Conservation (phyloP, 2,888 invertebrate genomes). For the Lingula anatina region DNA sequence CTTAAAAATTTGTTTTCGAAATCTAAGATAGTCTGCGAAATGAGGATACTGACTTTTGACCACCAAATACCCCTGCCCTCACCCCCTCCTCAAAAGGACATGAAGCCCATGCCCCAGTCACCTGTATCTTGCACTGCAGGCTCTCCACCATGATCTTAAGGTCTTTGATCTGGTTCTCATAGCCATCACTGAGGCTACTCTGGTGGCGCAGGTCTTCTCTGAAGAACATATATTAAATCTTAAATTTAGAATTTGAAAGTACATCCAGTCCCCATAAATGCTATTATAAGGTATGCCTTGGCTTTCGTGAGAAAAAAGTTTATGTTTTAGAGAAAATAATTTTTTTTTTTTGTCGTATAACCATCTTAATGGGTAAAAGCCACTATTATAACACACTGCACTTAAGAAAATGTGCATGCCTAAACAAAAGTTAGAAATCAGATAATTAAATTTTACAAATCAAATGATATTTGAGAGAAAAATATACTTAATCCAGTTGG, state of each 20-base stretch:
- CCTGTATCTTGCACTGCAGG: slow-evolving; percentile 12
- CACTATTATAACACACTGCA: background rate
- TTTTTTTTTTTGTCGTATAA: too few species aligned
- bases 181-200: slow-evolving; percentile 21
- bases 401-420: background rate
- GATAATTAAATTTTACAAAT: too few species aligned
- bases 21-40: too few species aligned
- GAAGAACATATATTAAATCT: slow-evolving; percentile 4
- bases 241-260: background rate
- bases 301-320: too few species aligned
- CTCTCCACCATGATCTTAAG: slow-evolving; percentile 37
- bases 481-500: too few species aligned
- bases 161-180: slow-evolving; percentile 28
- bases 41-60: too few species aligned
- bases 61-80: slow-evolving; percentile 23
- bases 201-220: slow-evolving; percentile 27
- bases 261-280: background rate
- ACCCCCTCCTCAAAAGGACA: too few species aligned
- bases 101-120: background rate
- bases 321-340: too few species aligned
- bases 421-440: too few species aligned
- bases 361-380: background rate
- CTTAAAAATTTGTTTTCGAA: too few species aligned
- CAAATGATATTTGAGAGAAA: too few species aligned
- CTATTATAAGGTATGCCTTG: too few species aligned